Base-by-base conservation (phyloP, 2,888 invertebrate genomes). In the Pseudococcus viburni region DNA sequence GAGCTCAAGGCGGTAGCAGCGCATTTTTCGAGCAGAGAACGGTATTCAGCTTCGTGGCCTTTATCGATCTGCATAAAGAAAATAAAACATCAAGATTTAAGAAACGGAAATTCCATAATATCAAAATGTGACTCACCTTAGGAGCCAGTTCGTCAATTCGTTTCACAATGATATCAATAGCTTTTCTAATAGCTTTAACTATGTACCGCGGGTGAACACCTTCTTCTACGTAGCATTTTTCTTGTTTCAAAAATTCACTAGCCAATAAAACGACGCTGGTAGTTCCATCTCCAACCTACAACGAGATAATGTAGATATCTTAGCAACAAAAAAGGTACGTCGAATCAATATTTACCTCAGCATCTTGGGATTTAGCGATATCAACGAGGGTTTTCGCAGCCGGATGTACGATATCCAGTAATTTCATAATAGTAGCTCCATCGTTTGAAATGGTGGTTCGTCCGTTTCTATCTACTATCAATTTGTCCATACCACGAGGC, bases 341-440 rank as follows among this genome's bases (percentile, higher is more conserved):
- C 39, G 26, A 77, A 19, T 84, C 22, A 22, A 12, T 55, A 80
- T 80, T 92, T 91, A 96, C 98, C 95, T 99, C 99, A 42, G 97
- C 97, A 94, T 99, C 99, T 92, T 99, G 99, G 68, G 99, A 99
- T 92, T 98, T 98, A 33, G 99, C 99, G 90, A 99, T 99, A 91
- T 99, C 99, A 4, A 99, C 99, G 90, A 99, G 92, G 0, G 98
- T 98, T 92, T 97, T 98, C 0, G 99, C 99, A 33, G 99, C 99
- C 0, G 99, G 99, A 92, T 99, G 99, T 33, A 99, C 95, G 91
- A 99, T 96, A 91, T 99, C 99, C 90, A 99, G 91, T n/a, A 98
- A 94, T 92, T 99, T 99, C 94, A 99, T 95, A 89, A 99, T 99
- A 0, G 99, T 99, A 8, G 99, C 99, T 17, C 99, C 99, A 92